phyloP scores from a whole-genome alignment of 2,888 invertebrate genomes.

The Dryadula phaetusa region DNA sequence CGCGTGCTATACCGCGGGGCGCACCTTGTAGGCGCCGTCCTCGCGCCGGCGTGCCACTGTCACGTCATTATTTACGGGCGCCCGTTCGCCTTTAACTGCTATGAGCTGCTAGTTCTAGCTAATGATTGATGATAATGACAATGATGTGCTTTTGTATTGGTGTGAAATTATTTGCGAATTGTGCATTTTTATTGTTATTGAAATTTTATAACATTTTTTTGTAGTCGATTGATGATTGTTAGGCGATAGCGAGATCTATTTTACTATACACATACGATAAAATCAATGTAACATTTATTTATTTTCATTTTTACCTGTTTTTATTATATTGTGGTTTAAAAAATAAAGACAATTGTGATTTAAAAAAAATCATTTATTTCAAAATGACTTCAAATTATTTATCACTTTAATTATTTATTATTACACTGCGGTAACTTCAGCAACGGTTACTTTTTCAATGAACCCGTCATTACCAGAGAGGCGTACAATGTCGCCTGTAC shows the following conservation, averaged over 20 bases:
- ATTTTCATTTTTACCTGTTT: neutral
- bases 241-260: neutral
- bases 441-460: slow-evolving; percentile 63
- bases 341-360: neutral
- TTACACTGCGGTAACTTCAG: slow-evolving; percentile 23
- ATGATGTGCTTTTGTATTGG: neutral
- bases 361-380: neutral
- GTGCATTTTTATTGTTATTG: neutral
- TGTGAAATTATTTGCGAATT: slow-evolving; percentile 25
- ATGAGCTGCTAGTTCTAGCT: slow-evolving; percentile 66
- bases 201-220: neutral
- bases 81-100: slow-evolving; percentile 75
- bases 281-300: neutral
- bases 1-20: slow-evolving; percentile 63
- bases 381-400: neutral
- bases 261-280: neutral
- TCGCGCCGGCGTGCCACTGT: slow-evolving; percentile 65
- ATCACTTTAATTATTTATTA: too few relatives aligned
- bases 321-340: slow-evolving; percentile 1
- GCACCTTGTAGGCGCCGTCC: slow-evolving; percentile 63
- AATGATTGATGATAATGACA: slow-evolving; percentile 34
- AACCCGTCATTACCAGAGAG: slow-evolving; percentile 78
- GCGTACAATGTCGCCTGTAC: slow-evolving; percentile 86
- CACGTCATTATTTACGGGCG: slow-evolving; percentile 71
- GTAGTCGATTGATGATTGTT: neutral